These are phyloP conservation scores for Proctacanthus coquilletti DNA, from an alignment of 1,140 invertebrate species.

Conservation along the genomic window DNA sequence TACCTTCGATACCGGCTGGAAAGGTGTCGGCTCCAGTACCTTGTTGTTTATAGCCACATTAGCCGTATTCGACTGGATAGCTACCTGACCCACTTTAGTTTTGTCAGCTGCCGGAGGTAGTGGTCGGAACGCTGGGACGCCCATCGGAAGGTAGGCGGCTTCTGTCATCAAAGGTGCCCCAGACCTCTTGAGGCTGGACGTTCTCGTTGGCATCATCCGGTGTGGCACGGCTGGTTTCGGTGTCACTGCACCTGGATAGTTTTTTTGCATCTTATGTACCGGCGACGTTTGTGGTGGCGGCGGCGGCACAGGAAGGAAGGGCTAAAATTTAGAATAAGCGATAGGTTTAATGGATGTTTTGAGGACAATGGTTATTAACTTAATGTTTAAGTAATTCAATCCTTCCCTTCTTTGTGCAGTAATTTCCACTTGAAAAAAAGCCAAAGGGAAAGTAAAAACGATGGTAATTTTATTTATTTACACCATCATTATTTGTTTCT, in stretches of 20 bases:
- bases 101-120: slow-evolving; percentile 40
- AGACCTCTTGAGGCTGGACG: slow-evolving; percentile 1
- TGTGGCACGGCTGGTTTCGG: slow-evolving; percentile 1
- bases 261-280: slow-evolving; percentile 7
- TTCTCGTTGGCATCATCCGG: background rate
- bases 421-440: too few relatives aligned
- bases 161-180: slow-evolving; percentile 28
- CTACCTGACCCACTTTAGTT: background rate
- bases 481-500: too few relatives aligned
- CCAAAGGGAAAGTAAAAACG: too few relatives aligned
- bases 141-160: slow-evolving; percentile 35
- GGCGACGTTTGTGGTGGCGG: too few relatives aligned
- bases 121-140: slow-evolving; percentile 58
- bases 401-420: too few relatives aligned
- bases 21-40: background rate
- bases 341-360: too few relatives aligned
- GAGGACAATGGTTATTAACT: too few relatives aligned
- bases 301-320: too few relatives aligned
- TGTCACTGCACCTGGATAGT: slow-evolving; percentile 2
- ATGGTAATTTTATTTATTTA: too few relatives aligned
- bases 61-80: background rate
- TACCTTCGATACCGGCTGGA: background rate
- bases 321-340: too few relatives aligned
- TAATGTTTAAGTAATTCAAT: too few relatives aligned
- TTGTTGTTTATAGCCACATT: background rate